Evolutionary conservation across 1,140 invertebrate genomes (phyloP), one percentile per base, ranked within the genome.

Genomic region (Ceratosolen solmsi): DNA sequence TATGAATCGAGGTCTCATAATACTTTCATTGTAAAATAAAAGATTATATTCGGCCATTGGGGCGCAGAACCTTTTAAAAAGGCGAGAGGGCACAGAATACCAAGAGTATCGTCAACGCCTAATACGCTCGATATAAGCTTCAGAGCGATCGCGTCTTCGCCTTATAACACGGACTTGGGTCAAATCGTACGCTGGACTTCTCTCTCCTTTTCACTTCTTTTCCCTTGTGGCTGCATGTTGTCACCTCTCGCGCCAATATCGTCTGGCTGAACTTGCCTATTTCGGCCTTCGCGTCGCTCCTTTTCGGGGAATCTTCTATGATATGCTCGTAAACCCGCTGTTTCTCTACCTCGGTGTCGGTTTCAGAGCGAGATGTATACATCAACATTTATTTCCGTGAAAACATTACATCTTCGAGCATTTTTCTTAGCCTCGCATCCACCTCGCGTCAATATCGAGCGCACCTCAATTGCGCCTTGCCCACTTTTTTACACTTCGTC

Each of bases 311-410:
- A 68, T 68, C 17, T 20, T 68, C 63, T 38, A 68, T 68, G 20
- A 68, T 38, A 70, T 20, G 27, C 9, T 15, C 2, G 54, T 74
- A 38, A 36, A 38, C 27, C 33, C 22, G 15, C 1, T 22, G 2
- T 36, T 25, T 60, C 9, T 54, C 36, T 4, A 13, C 2, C 38
- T 51, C 22, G 51, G 17, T 15, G 20, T 46, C 41, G 41, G 41
- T 13, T 15, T 46, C 60, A 20, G 36, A 20, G 58, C 60, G 20
- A 58, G 25, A n/a, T n/a, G n/a, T n/a, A n/a, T n/a, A n/a, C n/a
- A 78, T 78, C 76, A 68, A 63, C 76, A 51, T 78, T 78, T 38
- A 33, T 68, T 38, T 58, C 51, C 65, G 51, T 30, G 51, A 79
- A 41, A n/a, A n/a, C n/a, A n/a, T 54, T 22, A 79, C 54, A 79